Conservation (phyloP, 2,113 vertebrate genomes). For the Colinus virginianus region DNA sequence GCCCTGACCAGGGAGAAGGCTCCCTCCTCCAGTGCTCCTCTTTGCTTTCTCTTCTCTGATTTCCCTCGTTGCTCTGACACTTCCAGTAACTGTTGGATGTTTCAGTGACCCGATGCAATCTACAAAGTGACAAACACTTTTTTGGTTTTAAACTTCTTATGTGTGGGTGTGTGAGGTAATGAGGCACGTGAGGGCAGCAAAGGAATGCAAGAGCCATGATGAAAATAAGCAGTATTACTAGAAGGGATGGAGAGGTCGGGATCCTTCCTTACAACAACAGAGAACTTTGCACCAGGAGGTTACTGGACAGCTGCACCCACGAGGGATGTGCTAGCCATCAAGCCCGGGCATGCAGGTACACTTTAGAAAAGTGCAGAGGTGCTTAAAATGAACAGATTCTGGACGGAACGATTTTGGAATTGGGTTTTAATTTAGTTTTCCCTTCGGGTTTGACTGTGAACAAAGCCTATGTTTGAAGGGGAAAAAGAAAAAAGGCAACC, state of each 20-base stretch:
- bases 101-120: not conserved
- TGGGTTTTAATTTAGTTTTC: not conserved
- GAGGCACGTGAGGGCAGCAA: not conserved
- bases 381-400: not conserved
- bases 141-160: not conserved
- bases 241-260: not conserved
- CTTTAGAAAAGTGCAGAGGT: not conserved
- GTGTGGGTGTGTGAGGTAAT: not conserved
- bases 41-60: not conserved
- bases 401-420: not conserved
- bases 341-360: not conserved
- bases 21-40: not conserved
- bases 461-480: not conserved
- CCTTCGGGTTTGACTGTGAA: not conserved
- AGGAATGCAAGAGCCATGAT: not conserved
- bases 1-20: rapidly evolving
- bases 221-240: not conserved
- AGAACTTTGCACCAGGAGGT: not conserved
- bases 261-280: not conserved
- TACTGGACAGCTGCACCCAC: not conserved
- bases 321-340: not conserved
- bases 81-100: not conserved
- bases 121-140: not conserved
- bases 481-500: not conserved
- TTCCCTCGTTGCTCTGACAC: not conserved